Base-by-base conservation (phyloP, 2,888 invertebrate species). In the Acrocyrtus sp. region DNA sequence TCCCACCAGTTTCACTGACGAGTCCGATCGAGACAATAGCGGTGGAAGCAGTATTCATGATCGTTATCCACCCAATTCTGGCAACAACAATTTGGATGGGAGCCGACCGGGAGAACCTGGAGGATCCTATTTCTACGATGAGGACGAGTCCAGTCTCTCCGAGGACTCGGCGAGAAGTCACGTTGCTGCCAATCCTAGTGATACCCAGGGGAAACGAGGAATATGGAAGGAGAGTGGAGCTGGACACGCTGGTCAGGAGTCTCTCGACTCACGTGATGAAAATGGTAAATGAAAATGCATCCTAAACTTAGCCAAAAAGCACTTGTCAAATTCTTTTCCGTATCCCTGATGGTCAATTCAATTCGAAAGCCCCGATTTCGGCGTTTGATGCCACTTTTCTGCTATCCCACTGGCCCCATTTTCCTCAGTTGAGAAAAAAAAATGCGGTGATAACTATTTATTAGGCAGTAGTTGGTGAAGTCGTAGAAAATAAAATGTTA, bases 161-260 rank as follows among this genome's bases (percentile, higher is more conserved):
- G 79, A 81, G 39, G 79, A 78, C 34, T 73, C 75, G 10, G 74
- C 72, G 24, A 74, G 75, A 51, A 67, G 58, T 53, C 72, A 67
- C 29, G 73, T 72, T 57, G 72, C 75, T 45, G 60, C 77, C 22
- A 76, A 75, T 60, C 67, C 74, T 41, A 76, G 61, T 22, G 81
- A 79, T 57, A 75, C 70, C 61, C 81, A 79, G 63, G 81, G 80
- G 65, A 81, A 81, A 70, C 65, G 80, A 45, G 81, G 81, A 34
- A 78, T 77, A 57, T 79, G 76, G 76, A 80, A 81, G 54, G 81
- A 77, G 50, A 65, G 76, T 19, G 65, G 47, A 47, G 43, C 66
- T 27, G 80, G 81, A 47, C 77, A 76, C 29, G 65, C 70, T 56
- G 78, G 77, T 63, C 76, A 77, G 75, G 78, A 78, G 47, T 72